Evolutionary conservation across 2,888 invertebrate species (phyloP).

Genomic region (Eupithecia dodoneata): DNA sequence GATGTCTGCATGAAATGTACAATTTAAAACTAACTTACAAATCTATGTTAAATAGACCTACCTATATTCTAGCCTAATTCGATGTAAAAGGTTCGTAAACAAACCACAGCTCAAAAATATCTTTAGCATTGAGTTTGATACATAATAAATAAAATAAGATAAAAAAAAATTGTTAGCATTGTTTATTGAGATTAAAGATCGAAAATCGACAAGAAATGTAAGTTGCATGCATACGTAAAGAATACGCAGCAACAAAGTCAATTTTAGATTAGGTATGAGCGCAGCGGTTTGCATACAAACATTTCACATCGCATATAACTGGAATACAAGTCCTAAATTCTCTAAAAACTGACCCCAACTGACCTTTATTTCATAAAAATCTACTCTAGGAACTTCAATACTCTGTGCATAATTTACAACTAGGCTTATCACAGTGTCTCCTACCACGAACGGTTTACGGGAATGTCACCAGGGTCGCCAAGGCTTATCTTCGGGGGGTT

Average conservation of each 20-base stretch:
- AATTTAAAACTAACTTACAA: conserved; percentile 37
- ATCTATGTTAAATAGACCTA: background rate
- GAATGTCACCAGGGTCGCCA: conserved; percentile 92
- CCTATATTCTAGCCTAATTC: background rate
- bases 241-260: background rate
- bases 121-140: no score
- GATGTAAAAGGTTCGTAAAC: no score
- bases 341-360: conserved; percentile 45
- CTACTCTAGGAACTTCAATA: conserved; percentile 64
- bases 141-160: no score
- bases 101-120: no score
- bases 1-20: conserved; percentile 71
- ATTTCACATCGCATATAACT: no score
- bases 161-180: background rate
- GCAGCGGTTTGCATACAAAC: no score
- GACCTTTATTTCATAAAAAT: conserved; percentile 41
- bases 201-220: background rate
- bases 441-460: conserved; percentile 41
- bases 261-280: no score
- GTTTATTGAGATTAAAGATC: background rate
- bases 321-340: background rate
- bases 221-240: no score
- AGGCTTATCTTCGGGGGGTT: conserved; percentile 87
- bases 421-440: conserved; percentile 45
- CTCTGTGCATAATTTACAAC: conserved; percentile 52